A percentile compares a stretch with the other conserved stretches of the same genome.
Conservation (phyloP, 1,140 invertebrate species). For the Trichonephila clavata region DNA sequence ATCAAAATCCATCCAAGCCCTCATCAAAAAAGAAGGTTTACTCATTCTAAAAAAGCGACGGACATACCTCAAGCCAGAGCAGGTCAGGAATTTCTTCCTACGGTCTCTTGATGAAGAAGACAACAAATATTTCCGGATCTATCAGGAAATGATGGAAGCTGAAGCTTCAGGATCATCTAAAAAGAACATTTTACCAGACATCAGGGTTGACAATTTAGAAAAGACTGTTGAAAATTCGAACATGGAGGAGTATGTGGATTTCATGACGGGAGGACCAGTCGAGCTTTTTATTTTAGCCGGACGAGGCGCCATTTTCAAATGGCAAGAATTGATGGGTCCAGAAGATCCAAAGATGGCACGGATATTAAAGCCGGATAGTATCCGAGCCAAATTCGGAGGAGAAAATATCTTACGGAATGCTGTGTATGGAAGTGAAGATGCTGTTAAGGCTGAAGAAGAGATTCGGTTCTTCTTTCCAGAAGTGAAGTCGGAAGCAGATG, state of each 20-base stretch:
- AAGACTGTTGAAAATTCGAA: not conserved
- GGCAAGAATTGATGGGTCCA: slow-evolving; percentile 25
- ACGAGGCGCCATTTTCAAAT: slow-evolving; percentile 6
- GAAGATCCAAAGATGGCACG: slow-evolving; percentile 51
- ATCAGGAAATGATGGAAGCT: slow-evolving; percentile 5
- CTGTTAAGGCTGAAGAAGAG: slow-evolving; percentile 28
- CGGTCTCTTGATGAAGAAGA: slow-evolving; percentile 29
- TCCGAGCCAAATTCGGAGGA: slow-evolving; percentile 55
- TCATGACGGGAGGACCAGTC: slow-evolving; percentile 67
- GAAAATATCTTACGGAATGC: slow-evolving; percentile 44
- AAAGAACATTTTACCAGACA: not conserved
- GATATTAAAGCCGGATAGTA: not conserved
- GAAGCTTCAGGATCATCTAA: not conserved
- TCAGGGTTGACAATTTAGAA: not conserved
- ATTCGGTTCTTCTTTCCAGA: slow-evolving; percentile 38
- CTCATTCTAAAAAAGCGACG: slow-evolving; percentile 36
- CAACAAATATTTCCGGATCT: slow-evolving; percentile 53
- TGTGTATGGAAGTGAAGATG: slow-evolving; percentile 33
- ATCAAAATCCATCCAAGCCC: not conserved
- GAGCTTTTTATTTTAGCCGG: slow-evolving; percentile 45
- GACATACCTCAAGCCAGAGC: slow-evolving; percentile 33
- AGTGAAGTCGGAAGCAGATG: not conserved
- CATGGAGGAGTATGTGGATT: slow-evolving; percentile 64
- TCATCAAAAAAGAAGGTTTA: slow-evolving; percentile 9
- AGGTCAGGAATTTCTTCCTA: slow-evolving; percentile 54